Conservation (phyloP, 1,140 invertebrate genomes). For the Tetragnatha versicolor region DNA sequence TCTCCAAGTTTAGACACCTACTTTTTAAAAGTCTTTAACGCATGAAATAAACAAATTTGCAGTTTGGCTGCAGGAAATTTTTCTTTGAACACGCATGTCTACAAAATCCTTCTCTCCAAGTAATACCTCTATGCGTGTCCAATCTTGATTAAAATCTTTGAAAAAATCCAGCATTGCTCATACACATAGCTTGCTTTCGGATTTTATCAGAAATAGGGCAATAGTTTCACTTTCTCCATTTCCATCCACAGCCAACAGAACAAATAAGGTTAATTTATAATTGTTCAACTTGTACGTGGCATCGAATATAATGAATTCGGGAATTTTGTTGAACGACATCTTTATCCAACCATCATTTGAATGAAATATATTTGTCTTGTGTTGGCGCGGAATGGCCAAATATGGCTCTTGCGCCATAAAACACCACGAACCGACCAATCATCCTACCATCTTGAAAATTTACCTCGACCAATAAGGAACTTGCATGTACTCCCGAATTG, state of each 20-base stretch:
- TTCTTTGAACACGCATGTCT: neutral
- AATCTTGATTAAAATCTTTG: neutral
- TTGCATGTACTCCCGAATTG: no score
- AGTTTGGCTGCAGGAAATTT: neutral
- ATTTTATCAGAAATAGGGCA: neutral
- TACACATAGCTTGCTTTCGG: constrained; percentile 7
- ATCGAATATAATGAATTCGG: neutral
- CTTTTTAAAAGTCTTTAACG: neutral
- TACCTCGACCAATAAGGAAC: no score
- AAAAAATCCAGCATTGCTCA: neutral
- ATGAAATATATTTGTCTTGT: no score
- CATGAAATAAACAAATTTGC: constrained; percentile 7
- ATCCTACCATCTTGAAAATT: no score
- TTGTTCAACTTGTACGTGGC: neutral
- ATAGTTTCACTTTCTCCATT: constrained; percentile 8
- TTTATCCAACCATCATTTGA: neutral
- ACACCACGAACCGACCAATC: no score
- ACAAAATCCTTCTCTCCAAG: constrained; percentile 7
- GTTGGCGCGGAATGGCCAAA: no score
- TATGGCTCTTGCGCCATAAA: no score
- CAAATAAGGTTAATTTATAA: neutral
- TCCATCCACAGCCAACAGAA: constrained; percentile 1
- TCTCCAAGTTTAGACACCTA: no score
- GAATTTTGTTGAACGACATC: neutral
- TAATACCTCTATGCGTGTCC: neutral